Percentiles rank a stretch among this genome's conserved stretches.
Conservation (phyloP, 1,140 invertebrate genomes). For the Doryteuthis pealeii region DNA sequence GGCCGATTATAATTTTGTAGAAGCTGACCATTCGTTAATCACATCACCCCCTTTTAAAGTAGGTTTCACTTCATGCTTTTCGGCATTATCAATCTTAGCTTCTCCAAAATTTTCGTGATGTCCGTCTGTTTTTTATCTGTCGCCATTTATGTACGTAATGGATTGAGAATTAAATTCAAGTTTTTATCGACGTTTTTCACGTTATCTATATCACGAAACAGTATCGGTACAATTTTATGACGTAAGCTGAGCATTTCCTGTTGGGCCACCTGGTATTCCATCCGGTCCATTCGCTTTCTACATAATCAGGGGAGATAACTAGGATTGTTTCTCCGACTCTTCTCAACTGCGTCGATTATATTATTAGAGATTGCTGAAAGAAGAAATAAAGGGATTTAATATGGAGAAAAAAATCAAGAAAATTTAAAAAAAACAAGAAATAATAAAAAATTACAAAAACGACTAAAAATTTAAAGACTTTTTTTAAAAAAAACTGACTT, state of each 20-base stretch:
- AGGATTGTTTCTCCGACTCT: constrained; percentile 45
- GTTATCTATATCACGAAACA: constrained; percentile 40
- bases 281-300: constrained; percentile 43
- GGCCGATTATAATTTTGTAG: too few relatives aligned
- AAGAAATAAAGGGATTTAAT: constrained; percentile 15
- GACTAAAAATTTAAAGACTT: too few relatives aligned
- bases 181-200: constrained; percentile 36
- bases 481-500: too few relatives aligned
- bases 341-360: constrained; percentile 44
- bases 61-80: constrained; percentile 22
- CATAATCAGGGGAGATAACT: constrained; percentile 35
- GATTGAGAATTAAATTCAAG: constrained; percentile 39
- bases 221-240: constrained; percentile 46
- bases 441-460: too few relatives aligned
- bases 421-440: too few relatives aligned
- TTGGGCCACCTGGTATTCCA: constrained; percentile 49
- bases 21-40: too few relatives aligned
- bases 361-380: constrained; percentile 45
- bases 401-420: too few relatives aligned
- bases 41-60: too few relatives aligned
- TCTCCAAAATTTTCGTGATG: constrained; percentile 44
- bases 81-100: constrained; percentile 38
- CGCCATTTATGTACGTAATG: constrained; percentile 43
- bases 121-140: constrained; percentile 20
- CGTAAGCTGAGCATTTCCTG: constrained; percentile 42